Evolutionary conservation across 2,888 invertebrate species (phyloP), one percentile per base, ranked within the genome.

Genomic region (Rhopalosiphum nymphaeae): DNA sequence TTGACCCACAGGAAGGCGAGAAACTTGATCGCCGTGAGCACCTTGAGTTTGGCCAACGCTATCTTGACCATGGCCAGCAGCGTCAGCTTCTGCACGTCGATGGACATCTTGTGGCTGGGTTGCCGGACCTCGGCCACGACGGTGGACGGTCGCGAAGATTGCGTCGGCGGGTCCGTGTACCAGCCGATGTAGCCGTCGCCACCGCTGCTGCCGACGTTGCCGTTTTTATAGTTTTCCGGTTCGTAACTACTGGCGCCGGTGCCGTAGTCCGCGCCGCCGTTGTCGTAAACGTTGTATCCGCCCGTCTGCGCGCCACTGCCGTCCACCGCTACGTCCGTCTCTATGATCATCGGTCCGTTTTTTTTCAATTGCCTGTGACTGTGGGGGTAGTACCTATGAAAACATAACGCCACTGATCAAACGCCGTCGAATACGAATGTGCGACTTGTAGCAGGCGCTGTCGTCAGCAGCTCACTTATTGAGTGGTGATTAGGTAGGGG

Each of bases 361-460:
- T 87, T 92, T 57, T 87, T 92, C 49, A 92, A 9, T 29, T 87
- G 92, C 5, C 87, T 87, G n/a, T 87, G 11, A 26, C 87, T 67
- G 9, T 46, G 5, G n/a, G 57, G 53, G 25, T 88, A 56, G 56
- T 53, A 53, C 26, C 88, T 88, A 26, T 88, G 1, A 36, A 10
- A 42, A 25, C 53, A 53, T 5, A 53, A 53, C 88, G 25, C 2
- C 2, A 9, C 21, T 36, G 36, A 36, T 78, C 9, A 78, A 36
- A 78, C 67, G 2, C 36, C 78, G 11, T 67, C 16, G 5, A 9
- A 16, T 29, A n/a, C 13, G 13, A 49, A n/a, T 4, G 67, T 67
- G n/a, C 0, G 13, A 16, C 67, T 2, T 0, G 56, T 7, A 56
- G 56, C 25, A n/a, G n/a, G n/a, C 21, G 25, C 0, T 56, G 3